Conservation (phyloP, 2,113 vertebrate genomes). For the Cacatua alba region DNA sequence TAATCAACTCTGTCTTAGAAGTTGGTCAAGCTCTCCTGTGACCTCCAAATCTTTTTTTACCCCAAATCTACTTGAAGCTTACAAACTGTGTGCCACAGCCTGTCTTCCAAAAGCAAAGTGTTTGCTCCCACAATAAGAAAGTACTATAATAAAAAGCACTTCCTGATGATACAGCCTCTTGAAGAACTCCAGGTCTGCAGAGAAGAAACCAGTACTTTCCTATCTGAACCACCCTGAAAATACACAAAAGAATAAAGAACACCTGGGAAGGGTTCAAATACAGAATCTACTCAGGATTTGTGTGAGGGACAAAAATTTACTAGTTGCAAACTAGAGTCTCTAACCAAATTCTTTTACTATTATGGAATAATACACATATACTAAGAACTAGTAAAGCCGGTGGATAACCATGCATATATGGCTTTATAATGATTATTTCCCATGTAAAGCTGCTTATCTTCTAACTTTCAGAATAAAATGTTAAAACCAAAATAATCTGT, state of each 20-base stretch:
- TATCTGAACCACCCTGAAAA: background rate
- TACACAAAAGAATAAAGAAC: background rate
- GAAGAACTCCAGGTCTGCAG: background rate
- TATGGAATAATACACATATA: background rate
- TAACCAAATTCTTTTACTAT: background rate
- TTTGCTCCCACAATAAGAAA: background rate
- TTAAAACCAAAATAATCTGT: background rate
- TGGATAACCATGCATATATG: background rate
- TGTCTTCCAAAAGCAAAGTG: background rate
- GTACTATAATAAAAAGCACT: background rate
- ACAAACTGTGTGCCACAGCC: background rate
- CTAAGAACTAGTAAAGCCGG: background rate
- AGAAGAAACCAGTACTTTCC: background rate
- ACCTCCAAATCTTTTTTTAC: background rate
- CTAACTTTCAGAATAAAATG: background rate
- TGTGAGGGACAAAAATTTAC: background rate
- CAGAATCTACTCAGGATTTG: background rate
- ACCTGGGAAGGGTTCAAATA: background rate
- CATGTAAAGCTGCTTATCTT: background rate
- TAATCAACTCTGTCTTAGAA: background rate
- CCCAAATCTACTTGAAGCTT: background rate
- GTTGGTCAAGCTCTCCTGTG: background rate
- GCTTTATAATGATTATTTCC: background rate
- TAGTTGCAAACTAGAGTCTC: background rate
- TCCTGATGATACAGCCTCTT: background rate